Conservation (phyloP, 2,888 invertebrate species). For the Pollenia angustigena region DNA sequence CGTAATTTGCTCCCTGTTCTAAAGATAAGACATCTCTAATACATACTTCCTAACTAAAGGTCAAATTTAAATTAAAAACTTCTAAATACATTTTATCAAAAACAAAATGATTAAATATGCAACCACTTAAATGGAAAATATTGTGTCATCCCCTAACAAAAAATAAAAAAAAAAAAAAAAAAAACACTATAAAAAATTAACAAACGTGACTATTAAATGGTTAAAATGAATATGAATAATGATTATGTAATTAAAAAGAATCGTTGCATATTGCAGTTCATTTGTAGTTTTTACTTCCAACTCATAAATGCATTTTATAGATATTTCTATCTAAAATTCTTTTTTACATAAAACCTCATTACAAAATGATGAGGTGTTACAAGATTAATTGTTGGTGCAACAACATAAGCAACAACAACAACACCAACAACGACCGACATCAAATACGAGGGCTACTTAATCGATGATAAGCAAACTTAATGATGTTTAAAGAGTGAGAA, state of each 20-base stretch:
- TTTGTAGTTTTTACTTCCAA: background rate
- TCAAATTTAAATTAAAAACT: background rate
- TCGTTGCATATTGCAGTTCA: slow-evolving; percentile 35
- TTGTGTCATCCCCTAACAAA: slow-evolving; percentile 27
- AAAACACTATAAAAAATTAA: slow-evolving; percentile 24
- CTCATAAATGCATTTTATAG: background rate
- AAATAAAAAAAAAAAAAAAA: slow-evolving; percentile 16
- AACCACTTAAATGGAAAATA: slow-evolving; percentile 20
- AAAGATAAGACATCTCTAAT: background rate
- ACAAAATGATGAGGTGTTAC: slow-evolving; percentile 70
- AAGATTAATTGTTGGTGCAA: slow-evolving; percentile 70
- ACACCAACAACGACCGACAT: background rate
- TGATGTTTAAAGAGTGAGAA: slow-evolving; percentile 73
- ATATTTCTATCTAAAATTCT: slow-evolving; percentile 1
- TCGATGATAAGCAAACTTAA: slow-evolving; percentile 70
- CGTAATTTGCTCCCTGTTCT: too few relatives aligned
- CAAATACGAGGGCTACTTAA: slow-evolving; percentile 46
- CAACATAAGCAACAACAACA: slow-evolving; percentile 19
- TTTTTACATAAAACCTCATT: slow-evolving; percentile 65
- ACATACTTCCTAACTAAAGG: background rate
- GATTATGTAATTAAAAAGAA: slow-evolving; percentile 71
- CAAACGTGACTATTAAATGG: slow-evolving; percentile 66
- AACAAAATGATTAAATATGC: slow-evolving; percentile 13
- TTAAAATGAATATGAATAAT: slow-evolving; percentile 67
- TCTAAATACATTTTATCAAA: background rate